Evolutionary conservation across 2,113 vertebrate species (phyloP), one percentile per base, ranked within the genome.

Genomic region (Myotis yumanensis): DNA sequence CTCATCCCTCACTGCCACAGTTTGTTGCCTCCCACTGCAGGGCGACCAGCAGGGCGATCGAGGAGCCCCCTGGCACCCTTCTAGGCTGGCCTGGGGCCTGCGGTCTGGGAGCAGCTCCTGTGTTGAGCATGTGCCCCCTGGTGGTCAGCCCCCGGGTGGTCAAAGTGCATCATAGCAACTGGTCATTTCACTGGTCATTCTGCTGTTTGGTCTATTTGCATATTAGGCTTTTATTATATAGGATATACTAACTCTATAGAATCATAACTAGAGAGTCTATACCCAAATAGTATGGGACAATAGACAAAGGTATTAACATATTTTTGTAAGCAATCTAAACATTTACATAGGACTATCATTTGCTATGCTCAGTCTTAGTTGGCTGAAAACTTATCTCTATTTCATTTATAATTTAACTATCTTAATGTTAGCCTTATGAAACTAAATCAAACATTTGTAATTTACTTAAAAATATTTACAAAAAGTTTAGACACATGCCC

Each of bases 351-450:
- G 11, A 46, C 7, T 83, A 54, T 64, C 5, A 66, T 82, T 79
- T 7, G 59, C 68, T 86, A 17, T 59, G 4, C 15, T 10, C 46
- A 72, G 4, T 57, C 11, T 30, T 79, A 88, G 57, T 81, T 86
- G 89, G 40, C 11, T 81, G 35, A 80, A 93, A 77, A 54, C 48
- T 86, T 93, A 89, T 12, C 40, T 68, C 6, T 82, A 28, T 75
- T 91, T 95, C 30, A 85, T 73, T 86, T 79, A 25, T 4, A 76
- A 7, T 64, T 52, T 35, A 92, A 83, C 25, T 93, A 87, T 18
- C 2, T 94, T 86, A 94, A 59, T 71, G 4, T 54, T 77, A 23
- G 40, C 12, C 92, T 88, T 23, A 46, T 84, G 28, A 85, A 72
- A 51, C 37, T 89, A 82, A 95, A 35, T 37, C 0, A 18, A 72